Base-by-base conservation (phyloP, 2,113 vertebrate species). In the Eleginops maclovinus region DNA sequence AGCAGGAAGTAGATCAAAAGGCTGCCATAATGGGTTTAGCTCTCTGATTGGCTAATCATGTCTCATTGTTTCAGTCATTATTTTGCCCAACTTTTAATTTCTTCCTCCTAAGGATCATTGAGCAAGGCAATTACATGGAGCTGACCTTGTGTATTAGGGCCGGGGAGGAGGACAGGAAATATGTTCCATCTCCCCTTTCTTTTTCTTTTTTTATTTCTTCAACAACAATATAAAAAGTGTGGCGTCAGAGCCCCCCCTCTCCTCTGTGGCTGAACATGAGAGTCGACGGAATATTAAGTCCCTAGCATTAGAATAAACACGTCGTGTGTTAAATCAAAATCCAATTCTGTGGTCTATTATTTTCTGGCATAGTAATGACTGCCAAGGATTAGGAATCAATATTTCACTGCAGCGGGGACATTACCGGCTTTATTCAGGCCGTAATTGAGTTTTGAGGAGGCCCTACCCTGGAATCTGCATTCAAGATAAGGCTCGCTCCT, bases 1-100 rank as follows among this genome's bases (percentile, higher is more conserved):
- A 87, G 82, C 84, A 88, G 87, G 85, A 92, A 86, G 81, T 86
- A 88, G 79, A 88, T 90, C 83, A 91, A 67, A 74, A 66, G 31
- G 71, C 41, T 53, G 41, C 69, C 5, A 22, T 87, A 84, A 90
- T 88, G 94, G 89, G 93, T 88, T 85, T 88, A 66, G 82, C 86
- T 91, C 94, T 93, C 91, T 94, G 95, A 96, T 95, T 94, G 96
- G 96, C 94, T 96, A 95, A 95, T 96, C 95, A 91, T 95, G 96
- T 96, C 95, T 95, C 95, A 96, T 96, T 96, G 95, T 96, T 96
- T 96, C 94, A 94, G 93, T 95, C 95, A 97, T 99, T 97, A 96
- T 97, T 97, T 95, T 94, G 92, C 91, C 89, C 92, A 97, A 97
- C 96, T 98, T 98, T 97, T 97, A 97, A 98, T 97, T 96, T 96